Conservation (phyloP, 2,888 invertebrate genomes). For the Xestia sexstrigata region DNA sequence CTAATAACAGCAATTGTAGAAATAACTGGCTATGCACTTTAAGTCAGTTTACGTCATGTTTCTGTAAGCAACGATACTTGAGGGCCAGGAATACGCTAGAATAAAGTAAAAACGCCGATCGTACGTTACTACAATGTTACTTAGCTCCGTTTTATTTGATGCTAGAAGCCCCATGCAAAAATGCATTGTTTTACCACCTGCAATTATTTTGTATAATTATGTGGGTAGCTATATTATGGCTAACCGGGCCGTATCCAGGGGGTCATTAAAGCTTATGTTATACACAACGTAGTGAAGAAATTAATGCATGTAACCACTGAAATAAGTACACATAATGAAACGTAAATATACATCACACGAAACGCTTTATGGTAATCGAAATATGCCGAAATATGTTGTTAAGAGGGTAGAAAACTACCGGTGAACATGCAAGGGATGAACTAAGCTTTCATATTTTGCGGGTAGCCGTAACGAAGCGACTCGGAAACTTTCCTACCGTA, state of each 20-base stretch:
- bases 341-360: conserved; percentile 87
- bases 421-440: conserved; percentile 89
- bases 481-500: conserved; percentile 83
- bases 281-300: conserved; percentile 76
- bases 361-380: conserved; percentile 91
- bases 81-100: conserved; percentile 7
- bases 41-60: conserved; percentile 28
- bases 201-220: conserved; percentile 45
- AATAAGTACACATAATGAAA: conserved; percentile 82
- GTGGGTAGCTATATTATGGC: conserved; percentile 6
- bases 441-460: conserved; percentile 88
- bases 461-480: conserved; percentile 84
- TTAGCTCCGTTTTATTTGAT: conserved; percentile 28
- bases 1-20: conserved; percentile 43
- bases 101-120: conserved; percentile 14
- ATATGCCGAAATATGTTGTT: conserved; percentile 91
- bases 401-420: conserved; percentile 89
- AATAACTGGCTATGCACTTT: conserved; percentile 21
- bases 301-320: conserved; percentile 81
- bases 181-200: conserved; percentile 24
- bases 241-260: conserved; percentile 36
- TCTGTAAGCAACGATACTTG: conserved; percentile 8
- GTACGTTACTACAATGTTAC: conserved; percentile 30
- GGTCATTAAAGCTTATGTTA: conserved; percentile 65
- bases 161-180: conserved; percentile 32